A percentile compares a stretch with the other conserved stretches of the same genome.
phyloP scores from a whole-genome alignment of 1,140 invertebrate species.

The Macrobrachium rosenbergii region DNA sequence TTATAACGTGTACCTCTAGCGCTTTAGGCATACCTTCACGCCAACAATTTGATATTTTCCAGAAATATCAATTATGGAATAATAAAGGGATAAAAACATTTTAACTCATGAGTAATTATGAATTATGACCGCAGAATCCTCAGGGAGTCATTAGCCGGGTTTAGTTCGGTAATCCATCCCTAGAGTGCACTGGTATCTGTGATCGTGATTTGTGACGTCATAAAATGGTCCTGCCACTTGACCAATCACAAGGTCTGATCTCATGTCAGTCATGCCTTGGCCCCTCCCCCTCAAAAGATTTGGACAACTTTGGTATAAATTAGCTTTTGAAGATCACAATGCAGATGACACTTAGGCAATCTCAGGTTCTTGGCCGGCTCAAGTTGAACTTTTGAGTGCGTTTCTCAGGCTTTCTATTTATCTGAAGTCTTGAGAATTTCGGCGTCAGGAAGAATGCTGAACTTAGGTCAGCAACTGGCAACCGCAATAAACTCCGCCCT shows the following conservation, averaged over 20 bases:
- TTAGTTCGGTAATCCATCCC: conserved; percentile 59
- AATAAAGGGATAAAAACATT: conserved; percentile 36
- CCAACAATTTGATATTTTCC: neutral
- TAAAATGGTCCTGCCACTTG: conserved; percentile 62
- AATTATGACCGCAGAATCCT: conserved; percentile 55
- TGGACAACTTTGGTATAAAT: conserved; percentile 52
- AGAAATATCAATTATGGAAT: neutral
- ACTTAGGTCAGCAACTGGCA: conserved; percentile 44
- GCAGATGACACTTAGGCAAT: neutral
- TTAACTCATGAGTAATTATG: conserved; percentile 57
- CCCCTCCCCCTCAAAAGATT: conserved; percentile 54
- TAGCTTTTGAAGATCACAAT: neutral
- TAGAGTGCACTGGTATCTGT: conserved; percentile 62
- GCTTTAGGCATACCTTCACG: neutral
- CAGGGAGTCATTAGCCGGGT: conserved; percentile 61
- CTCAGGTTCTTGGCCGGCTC: neutral
- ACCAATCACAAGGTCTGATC: conserved; percentile 51
- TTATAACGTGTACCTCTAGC: neutral
- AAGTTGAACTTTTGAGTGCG: too few species aligned
- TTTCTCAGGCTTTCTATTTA: neutral
- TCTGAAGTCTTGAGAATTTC: conserved; percentile 1
- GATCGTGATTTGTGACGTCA: conserved; percentile 64
- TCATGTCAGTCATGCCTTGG: conserved; percentile 60
- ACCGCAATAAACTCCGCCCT: conserved; percentile 43
- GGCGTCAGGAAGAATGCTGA: conserved; percentile 5